These are phyloP conservation scores for Cryptoblepharus egeriae DNA, from an alignment of 2,797 vertebrate genomes.

Conservation along the genomic window DNA sequence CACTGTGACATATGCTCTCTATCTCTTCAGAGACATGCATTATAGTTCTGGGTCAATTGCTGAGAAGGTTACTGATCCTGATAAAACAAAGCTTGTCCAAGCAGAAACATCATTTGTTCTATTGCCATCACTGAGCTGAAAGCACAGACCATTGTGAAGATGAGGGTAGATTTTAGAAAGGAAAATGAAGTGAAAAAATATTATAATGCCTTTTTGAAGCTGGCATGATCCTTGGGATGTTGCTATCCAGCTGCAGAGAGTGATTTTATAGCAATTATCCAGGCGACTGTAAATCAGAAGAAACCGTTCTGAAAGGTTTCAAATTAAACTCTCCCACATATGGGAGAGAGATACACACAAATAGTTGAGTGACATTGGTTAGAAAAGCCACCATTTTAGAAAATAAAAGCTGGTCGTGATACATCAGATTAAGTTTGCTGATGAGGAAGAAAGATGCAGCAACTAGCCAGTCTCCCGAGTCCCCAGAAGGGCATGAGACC, in stretches of 20 bases:
- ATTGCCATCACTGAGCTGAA: conserved; percentile 75
- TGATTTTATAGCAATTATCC: conserved; percentile 50
- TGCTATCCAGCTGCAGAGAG: conserved; percentile 51
- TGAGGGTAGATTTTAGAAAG: conserved; percentile 57
- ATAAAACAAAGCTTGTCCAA: conserved; percentile 91
- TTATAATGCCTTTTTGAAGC: conserved; percentile 51
- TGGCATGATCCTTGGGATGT: conserved; percentile 31
- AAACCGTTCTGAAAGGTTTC: conserved; percentile 11
- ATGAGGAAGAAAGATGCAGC: too few relatives aligned
- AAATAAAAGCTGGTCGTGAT: too few relatives aligned
- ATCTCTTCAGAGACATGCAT: conserved; percentile 79
- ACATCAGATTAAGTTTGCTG: too few relatives aligned
- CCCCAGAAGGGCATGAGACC: too few relatives aligned
- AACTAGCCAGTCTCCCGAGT: too few relatives aligned
- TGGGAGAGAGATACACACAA: not conserved
- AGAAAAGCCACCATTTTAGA: not conserved
- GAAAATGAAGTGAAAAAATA: conserved; percentile 43
- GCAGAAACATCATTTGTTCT: conserved; percentile 90
- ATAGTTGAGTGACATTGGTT: not conserved
- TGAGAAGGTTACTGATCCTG: conserved; percentile 94
- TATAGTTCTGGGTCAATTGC: conserved; percentile 92
- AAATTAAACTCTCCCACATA: not conserved
- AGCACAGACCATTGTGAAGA: conserved; percentile 78
- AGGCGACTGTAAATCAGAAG: not conserved
- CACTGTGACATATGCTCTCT: conserved; percentile 91